A percentile compares a stretch with the other conserved stretches of the same genome.
These are phyloP conservation scores for Zelleria hepariella DNA, from an alignment of 2,888 invertebrate species.

Conservation along the genomic window DNA sequence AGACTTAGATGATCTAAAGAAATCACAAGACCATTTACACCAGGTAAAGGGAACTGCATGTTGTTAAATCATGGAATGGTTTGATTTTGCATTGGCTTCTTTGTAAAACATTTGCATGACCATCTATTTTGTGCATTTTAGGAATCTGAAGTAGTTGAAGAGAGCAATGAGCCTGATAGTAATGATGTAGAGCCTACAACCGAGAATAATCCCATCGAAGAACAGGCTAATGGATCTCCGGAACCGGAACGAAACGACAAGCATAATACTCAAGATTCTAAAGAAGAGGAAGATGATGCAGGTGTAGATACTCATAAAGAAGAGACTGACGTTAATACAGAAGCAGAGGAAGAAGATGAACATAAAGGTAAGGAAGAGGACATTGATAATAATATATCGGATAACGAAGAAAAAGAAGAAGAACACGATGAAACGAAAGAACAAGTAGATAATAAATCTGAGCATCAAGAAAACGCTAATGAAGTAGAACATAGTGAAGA, in stretches of 20 bases:
- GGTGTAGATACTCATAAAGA: slow-evolving; percentile 7
- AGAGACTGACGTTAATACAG: slow-evolving; percentile 7
- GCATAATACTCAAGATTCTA: slow-evolving; percentile 9
- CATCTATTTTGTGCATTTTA: slow-evolving; percentile 53
- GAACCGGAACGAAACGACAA: slow-evolving; percentile 8
- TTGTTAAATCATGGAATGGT: slow-evolving; percentile 31
- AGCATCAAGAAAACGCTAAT: slow-evolving; percentile 9
- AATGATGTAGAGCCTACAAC: slow-evolving; percentile 1
- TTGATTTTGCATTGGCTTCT: slow-evolving; percentile 58
- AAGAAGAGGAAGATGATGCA: slow-evolving; percentile 10
- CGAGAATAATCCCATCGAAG: slow-evolving; percentile 1
- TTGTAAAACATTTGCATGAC: slow-evolving; percentile 56
- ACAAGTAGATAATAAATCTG: slow-evolving; percentile 11
- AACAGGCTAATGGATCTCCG: slow-evolving; percentile 1
- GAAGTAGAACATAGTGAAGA: slow-evolving; percentile 11
- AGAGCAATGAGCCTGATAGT: slow-evolving; percentile 14
- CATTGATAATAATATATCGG: slow-evolving; percentile 1
- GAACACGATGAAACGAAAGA: slow-evolving; percentile 18
- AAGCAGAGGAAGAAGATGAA: slow-evolving; percentile 5
- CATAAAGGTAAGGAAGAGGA: slow-evolving; percentile 9
- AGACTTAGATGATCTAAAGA: slow-evolving; percentile 43
- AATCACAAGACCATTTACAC: slow-evolving; percentile 13
- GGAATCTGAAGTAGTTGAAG: slow-evolving; percentile 34
- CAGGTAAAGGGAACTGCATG: slow-evolving; percentile 51
- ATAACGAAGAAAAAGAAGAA: slow-evolving; percentile 8